phyloP scores from a whole-genome alignment of 2,888 invertebrate genomes.

The Sarcophaga rosellei region DNA sequence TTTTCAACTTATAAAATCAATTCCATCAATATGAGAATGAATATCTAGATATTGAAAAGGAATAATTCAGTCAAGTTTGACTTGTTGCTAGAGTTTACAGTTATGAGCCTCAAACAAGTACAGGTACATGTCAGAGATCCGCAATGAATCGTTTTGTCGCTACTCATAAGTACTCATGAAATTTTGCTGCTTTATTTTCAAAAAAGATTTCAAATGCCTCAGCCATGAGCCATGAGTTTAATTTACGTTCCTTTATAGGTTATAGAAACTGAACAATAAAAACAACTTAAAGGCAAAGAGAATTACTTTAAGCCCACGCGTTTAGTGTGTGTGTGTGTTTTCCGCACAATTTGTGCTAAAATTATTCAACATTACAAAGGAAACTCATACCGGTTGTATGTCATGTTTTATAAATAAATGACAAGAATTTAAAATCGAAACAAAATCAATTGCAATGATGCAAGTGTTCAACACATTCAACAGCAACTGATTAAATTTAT shows the following conservation, averaged over 20 bases:
- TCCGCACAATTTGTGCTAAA: slow-evolving; percentile 39
- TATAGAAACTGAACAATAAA: neutral
- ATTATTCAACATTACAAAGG: slow-evolving; percentile 28
- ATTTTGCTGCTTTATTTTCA: no score
- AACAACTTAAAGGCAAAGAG: neutral
- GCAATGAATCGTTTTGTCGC: no score
- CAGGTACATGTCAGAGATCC: no score
- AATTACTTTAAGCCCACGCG: slow-evolving; percentile 27
- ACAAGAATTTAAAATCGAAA: slow-evolving; percentile 3
- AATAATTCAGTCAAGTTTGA: no score
- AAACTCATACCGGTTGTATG: slow-evolving; percentile 43
- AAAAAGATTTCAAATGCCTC: no score
- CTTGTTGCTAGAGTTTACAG: no score
- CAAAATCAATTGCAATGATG: slow-evolving; percentile 15
- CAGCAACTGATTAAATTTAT: neutral
- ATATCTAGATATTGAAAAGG: no score
- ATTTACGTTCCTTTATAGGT: neutral
- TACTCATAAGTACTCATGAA: no score
- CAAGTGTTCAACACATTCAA: slow-evolving; percentile 46
- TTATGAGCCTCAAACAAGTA: no score
- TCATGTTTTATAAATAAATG: slow-evolving; percentile 5
- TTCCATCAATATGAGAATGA: no score
- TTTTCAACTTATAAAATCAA: no score
- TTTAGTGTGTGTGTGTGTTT: slow-evolving; percentile 4
- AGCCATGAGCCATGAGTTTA: no score